Evolutionary conservation across 2,113 vertebrate species (phyloP), one percentile per base, ranked within the genome.

Genomic region (Ptychochromis oligacanthus): DNA sequence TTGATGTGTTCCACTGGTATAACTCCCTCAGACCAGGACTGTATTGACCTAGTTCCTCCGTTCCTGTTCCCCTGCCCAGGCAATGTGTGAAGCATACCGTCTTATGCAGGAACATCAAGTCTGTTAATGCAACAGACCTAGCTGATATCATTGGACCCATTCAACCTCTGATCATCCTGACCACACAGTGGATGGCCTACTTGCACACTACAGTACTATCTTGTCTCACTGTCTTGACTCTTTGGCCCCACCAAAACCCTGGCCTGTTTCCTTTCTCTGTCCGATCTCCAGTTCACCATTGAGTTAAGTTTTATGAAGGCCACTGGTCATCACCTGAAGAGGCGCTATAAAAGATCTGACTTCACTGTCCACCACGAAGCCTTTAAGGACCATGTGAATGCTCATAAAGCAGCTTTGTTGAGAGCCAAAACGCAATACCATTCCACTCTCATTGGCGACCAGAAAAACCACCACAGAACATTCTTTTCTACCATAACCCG

Each of bases 391-490:
- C 0, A 40, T 14, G 12, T 8, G n/a, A 40, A 36, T 40, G 36
- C 12, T 40, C 14, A 64, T 15, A 64, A 64, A 64, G 36, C 36
- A 40, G 61, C 0, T 64, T 64, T 6, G 5, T 61, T 61, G 0
- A 0, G 10, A 36, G 31, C 31, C 59, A 61, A 61, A 61, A 61
- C 0, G 59, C 17, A 61, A 36, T 8, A 12, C 59, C 12, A 61
- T 61, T 34, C 59, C 18, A 36, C 20, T 34, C 28, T 36, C 11
- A 36, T 36, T 36, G 59, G 59, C 34, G 28, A 20, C 28, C 2
- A 17, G 5, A 20, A 61, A 0, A 36, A n/a, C 20, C 0, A 0
- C 40, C 40, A 43, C 40, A 43, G 40, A 43, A 43, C 4, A 4
- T 4, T 43, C 40, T 4, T 61, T 61, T 61, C 59, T 36, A 61